Conservation (phyloP, 2,113 vertebrate species). For the Apistogramma diplotaenia region DNA sequence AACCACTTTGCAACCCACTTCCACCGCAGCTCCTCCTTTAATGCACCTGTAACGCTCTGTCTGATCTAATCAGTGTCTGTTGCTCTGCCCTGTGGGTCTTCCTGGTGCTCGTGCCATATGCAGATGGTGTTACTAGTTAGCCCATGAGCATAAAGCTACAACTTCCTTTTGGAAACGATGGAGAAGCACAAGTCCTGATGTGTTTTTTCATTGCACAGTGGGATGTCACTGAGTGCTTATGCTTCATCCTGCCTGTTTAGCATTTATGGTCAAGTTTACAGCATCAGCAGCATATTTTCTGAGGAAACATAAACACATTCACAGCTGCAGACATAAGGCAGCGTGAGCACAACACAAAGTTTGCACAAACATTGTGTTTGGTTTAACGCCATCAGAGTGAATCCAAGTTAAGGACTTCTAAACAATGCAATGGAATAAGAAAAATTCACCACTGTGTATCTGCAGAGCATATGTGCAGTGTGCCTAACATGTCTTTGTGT, state of each 20-base stretch:
- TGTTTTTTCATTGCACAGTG: not conserved
- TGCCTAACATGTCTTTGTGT: not conserved
- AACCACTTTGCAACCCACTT: not conserved
- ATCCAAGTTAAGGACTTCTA: not conserved
- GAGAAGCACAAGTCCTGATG: not conserved
- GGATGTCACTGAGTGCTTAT: not conserved
- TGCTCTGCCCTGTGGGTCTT: not conserved
- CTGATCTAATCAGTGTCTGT: not conserved
- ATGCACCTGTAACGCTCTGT: not conserved
- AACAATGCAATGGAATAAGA: not conserved
- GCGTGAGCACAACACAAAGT: not conserved
- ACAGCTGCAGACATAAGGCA: not conserved
- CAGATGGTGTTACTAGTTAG: not conserved
- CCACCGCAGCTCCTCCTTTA: not conserved
- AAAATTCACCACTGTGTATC: not conserved
- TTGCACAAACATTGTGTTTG: not conserved
- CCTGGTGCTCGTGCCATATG: not conserved
- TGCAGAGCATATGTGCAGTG: not conserved
- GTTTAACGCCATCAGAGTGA: not conserved
- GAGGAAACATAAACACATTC: not conserved
- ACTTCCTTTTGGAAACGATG: not conserved
- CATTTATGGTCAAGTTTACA: conserved; percentile 12
- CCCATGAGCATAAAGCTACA: not conserved
- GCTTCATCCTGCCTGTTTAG: not conserved
- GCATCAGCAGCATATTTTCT: not conserved